phyloP scores from a whole-genome alignment of 2,888 invertebrate species.

The Phytoseiulus persimilis region DNA sequence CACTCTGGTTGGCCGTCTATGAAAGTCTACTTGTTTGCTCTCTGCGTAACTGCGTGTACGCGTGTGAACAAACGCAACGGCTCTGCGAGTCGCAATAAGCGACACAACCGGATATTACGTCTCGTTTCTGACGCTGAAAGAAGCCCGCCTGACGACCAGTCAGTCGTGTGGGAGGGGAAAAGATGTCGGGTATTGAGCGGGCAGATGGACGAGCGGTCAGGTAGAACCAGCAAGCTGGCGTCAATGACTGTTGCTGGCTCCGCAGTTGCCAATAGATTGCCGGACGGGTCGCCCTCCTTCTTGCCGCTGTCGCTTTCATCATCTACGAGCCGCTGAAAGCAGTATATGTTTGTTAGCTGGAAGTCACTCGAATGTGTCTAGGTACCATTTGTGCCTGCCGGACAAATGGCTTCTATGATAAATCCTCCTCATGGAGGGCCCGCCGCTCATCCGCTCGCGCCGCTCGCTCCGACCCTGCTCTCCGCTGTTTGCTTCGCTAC shows the following conservation, averaged over 20 bases:
- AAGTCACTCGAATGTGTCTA: background rate
- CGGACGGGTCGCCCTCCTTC: background rate
- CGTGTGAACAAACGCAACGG: background rate
- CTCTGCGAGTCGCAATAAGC: background rate
- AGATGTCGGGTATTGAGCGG: background rate
- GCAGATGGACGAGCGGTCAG: background rate
- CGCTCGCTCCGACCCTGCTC: background rate
- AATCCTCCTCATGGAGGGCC: background rate
- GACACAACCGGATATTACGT: background rate
- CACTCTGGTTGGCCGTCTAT: background rate
- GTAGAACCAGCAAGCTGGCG: background rate
- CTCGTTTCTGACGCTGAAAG: background rate
- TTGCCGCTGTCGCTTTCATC: background rate
- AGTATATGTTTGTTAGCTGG: background rate
- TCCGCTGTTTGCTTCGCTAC: background rate
- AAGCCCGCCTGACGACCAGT: background rate
- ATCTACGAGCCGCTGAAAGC: background rate
- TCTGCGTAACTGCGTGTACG: background rate
- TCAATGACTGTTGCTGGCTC: background rate
- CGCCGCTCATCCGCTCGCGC: background rate
- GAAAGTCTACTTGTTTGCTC: background rate
- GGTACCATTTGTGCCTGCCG: background rate
- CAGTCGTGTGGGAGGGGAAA: background rate
- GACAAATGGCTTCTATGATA: background rate
- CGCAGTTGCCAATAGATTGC: background rate